These are phyloP conservation scores for Hyposmocoma kahamanoa DNA, from an alignment of 1,140 invertebrate species.

Conservation along the genomic window DNA sequence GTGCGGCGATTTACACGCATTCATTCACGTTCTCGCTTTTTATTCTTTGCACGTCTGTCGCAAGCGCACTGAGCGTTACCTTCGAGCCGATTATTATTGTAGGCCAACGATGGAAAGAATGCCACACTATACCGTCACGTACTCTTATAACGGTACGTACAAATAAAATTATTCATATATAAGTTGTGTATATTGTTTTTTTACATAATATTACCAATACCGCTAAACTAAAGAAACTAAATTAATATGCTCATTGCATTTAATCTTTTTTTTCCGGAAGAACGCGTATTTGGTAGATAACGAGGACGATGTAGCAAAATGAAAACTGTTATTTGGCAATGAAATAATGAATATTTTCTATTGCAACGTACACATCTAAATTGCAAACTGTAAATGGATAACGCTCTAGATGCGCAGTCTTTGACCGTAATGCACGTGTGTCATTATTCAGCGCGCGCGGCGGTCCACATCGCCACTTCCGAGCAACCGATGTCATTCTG, in stretches of 20 bases:
- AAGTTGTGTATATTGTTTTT: too few species aligned
- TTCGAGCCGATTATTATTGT: constrained; percentile 9
- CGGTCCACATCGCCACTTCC: constrained; percentile 11
- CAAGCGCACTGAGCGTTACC: constrained; percentile 5
- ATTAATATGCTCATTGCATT: too few species aligned
- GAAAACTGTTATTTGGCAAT: too few species aligned
- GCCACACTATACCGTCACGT: constrained; percentile 12
- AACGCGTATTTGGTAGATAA: too few species aligned
- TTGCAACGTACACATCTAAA: too few species aligned
- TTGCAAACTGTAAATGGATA: constrained; percentile 8
- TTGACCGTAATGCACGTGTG: constrained; percentile 7
- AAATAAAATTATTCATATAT: too few species aligned
- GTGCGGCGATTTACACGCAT: constrained; percentile 15
- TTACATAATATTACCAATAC: too few species aligned
- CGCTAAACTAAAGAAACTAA: too few species aligned
- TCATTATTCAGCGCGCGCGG: constrained; percentile 9
- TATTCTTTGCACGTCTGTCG: constrained; percentile 18
- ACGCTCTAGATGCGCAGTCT: constrained; percentile 5
- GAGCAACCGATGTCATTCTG: constrained; percentile 5
- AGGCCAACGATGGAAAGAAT: constrained; percentile 1
- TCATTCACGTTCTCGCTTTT: constrained; percentile 29
- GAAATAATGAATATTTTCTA: too few species aligned
- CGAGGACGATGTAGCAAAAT: too few species aligned
- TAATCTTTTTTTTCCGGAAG: too few species aligned
- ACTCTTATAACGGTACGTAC: constrained; percentile 2